Conservation (phyloP, 2,888 invertebrate species). For the Caenorhabditis sulstoni region DNA sequence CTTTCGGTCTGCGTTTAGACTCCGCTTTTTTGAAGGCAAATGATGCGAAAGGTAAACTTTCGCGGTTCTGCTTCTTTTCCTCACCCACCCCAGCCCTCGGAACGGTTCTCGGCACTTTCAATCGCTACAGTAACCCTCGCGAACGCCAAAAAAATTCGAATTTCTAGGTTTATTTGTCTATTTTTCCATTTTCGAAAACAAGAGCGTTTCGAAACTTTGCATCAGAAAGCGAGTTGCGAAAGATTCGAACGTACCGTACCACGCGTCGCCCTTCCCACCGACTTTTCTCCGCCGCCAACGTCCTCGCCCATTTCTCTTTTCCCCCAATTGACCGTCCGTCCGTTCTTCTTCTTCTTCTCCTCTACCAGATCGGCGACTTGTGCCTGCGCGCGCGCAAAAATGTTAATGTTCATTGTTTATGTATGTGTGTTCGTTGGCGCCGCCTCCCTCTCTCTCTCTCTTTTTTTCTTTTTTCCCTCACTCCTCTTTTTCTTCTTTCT, state of each 20-base stretch:
- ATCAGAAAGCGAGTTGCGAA: not conserved
- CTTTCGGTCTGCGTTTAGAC: conserved; percentile 12
- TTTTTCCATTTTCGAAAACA: no score
- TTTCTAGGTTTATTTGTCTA: no score
- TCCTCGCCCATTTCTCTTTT: conserved; percentile 8
- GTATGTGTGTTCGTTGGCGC: conserved; percentile 40
- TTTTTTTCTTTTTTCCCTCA: conserved; percentile 12
- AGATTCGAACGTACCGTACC: not conserved
- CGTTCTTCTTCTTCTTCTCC: conserved; percentile 11
- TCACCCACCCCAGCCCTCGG: conserved; percentile 62
- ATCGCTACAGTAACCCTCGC: no score
- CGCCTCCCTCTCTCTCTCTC: conserved; percentile 11
- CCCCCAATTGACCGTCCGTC: conserved; percentile 34
- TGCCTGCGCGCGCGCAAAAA: conserved; percentile 20
- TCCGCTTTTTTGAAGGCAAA: conserved; percentile 10
- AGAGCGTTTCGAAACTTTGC: no score
- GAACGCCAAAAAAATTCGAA: no score
- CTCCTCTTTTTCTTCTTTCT: not conserved
- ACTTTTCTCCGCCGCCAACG: conserved; percentile 6
- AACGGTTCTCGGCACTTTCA: no score
- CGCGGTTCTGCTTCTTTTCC: conserved; percentile 4
- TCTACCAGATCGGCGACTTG: conserved; percentile 23
- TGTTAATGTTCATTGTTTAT: conserved; percentile 57
- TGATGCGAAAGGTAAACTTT: conserved; percentile 48
- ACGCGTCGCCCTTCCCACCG: not conserved